Percentiles rank a stretch among this genome's conserved stretches.
phyloP scores from a whole-genome alignment of 2,888 invertebrate species.

The Bombylius major region DNA sequence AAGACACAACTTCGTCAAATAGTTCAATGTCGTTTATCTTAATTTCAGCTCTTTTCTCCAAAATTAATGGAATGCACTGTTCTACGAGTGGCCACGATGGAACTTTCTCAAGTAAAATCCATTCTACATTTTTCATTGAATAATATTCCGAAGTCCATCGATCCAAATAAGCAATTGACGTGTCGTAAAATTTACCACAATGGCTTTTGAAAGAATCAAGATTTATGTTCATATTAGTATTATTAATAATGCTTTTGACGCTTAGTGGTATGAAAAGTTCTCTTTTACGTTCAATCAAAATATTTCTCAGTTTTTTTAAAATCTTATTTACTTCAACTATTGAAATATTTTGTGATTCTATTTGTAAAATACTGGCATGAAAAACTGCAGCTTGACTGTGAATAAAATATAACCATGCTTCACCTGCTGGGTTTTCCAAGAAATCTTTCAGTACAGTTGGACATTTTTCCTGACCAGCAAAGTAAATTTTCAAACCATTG shows the following conservation, averaged over 20 bases:
- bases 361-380: neutral
- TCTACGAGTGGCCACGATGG: constrained; percentile 2
- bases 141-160: neutral
- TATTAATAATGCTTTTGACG: neutral
- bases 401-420: constrained; percentile 1
- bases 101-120: constrained; percentile 2
- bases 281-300: neutral
- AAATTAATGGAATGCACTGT: neutral
- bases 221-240: neutral
- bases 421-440: neutral
- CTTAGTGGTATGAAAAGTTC: neutral
- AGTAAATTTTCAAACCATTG: constrained; percentile 5
- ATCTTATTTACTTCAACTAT: neutral
- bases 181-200: neutral
- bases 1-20: constrained; percentile 4
- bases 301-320: neutral
- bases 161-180: neutral
- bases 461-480: neutral
- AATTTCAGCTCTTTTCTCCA: neutral
- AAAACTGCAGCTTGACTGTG: neutral
- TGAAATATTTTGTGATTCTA: neutral
- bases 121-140: neutral
- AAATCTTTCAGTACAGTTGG: neutral
- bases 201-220: neutral
- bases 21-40: neutral